A percentile compares a stretch with the other conserved stretches of the same genome.
phyloP scores from a whole-genome alignment of 2,888 invertebrate species.

The Epistrophella euchroma region DNA sequence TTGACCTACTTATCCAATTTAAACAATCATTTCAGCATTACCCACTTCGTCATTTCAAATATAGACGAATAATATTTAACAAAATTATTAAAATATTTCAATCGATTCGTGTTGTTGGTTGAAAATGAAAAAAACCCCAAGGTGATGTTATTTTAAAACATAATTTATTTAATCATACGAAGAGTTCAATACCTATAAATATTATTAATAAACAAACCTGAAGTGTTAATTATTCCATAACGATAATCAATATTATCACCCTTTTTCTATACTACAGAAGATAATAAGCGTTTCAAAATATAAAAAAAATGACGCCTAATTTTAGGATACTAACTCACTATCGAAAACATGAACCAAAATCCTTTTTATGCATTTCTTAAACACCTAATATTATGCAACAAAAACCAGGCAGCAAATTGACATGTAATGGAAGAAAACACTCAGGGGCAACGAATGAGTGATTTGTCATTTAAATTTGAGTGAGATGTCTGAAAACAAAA shows the following conservation, averaged over 20 bases:
- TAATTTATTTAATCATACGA: background rate
- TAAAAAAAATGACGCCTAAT: background rate
- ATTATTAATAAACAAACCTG: background rate
- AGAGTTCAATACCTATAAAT: background rate
- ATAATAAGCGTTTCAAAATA: background rate
- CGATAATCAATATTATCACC: background rate
- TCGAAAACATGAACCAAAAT: background rate
- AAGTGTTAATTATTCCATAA: background rate
- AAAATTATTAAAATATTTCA: too few species aligned
- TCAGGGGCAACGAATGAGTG: background rate
- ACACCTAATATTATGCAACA: slow-evolving; percentile 26
- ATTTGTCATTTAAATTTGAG: background rate
- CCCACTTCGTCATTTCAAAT: background rate
- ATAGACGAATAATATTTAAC: too few species aligned
- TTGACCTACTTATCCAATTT: too few species aligned
- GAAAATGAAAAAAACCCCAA: background rate
- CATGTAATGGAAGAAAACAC: background rate
- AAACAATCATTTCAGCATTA: too few species aligned
- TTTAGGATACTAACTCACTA: background rate
- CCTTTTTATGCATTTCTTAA: background rate
- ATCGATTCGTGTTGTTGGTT: too few species aligned
- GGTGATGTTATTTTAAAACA: background rate
- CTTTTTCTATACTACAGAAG: background rate
- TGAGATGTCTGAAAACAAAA: background rate
- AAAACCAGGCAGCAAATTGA: background rate